A percentile compares a stretch with the other conserved stretches of the same genome.
Evolutionary conservation across 2,797 vertebrate species (phyloP).

Genomic region (Trichosurus vulpecula): DNA sequence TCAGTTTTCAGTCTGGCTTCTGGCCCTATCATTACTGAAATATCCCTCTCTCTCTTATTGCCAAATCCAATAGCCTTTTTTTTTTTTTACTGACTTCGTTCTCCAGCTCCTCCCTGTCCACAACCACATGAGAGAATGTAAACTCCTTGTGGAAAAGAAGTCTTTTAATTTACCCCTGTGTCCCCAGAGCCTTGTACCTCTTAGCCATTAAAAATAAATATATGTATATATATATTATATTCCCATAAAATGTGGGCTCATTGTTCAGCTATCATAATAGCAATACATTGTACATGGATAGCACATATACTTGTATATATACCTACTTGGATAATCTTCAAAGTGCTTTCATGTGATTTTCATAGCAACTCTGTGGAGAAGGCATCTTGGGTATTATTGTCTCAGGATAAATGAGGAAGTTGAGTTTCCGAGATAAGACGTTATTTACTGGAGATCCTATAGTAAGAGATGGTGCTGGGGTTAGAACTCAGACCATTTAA

Average conservation of each 20-base stretch:
- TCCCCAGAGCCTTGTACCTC: neutral
- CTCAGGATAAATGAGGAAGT: neutral
- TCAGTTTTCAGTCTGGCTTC: neutral
- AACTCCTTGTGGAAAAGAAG: neutral
- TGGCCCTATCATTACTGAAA: neutral
- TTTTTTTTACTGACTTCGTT: neutral
- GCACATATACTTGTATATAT: neutral
- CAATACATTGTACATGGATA: neutral
- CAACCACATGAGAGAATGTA: neutral
- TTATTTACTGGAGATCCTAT: neutral
- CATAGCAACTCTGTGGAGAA: neutral
- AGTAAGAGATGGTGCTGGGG: neutral
- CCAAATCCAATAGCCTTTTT: no score
- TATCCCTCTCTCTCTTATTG: no score
- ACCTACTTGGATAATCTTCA: neutral
- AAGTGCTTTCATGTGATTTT: neutral
- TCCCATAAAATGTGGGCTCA: no score
- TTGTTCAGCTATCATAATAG: neutral
- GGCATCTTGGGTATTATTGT: neutral
- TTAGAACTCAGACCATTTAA: neutral
- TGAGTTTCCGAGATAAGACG: neutral
- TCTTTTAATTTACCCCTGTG: neutral
- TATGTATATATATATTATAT: no score
- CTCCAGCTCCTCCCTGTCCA: neutral
- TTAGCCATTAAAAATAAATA: neutral